phyloP scores from a whole-genome alignment of 1,140 invertebrate species.

The Drosophila ananassae region DNA sequence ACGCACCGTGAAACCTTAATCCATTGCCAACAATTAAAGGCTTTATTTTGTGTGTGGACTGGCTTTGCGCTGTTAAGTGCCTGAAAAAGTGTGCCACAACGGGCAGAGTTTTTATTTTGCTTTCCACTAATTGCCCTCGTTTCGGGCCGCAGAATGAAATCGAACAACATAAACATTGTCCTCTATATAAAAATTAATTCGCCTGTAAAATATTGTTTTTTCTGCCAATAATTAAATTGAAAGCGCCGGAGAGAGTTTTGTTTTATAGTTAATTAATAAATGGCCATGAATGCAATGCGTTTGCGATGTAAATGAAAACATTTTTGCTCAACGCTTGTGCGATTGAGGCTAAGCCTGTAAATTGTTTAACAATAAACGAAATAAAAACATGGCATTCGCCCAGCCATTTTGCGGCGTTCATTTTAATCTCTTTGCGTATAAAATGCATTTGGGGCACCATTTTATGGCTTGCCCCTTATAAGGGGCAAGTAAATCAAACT shows the following conservation, averaged over 20 bases:
- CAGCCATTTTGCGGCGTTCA: constrained; percentile 6
- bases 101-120: constrained; percentile 21
- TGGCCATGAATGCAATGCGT: constrained; percentile 37
- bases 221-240: constrained; percentile 56
- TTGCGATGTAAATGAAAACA: constrained; percentile 36
- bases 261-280: constrained; percentile 69
- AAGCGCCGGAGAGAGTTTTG: constrained; percentile 43
- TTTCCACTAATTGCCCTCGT: constrained; percentile 69
- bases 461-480: not conserved
- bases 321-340: constrained; percentile 36
- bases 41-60: constrained; percentile 52
- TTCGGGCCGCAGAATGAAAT: constrained; percentile 15
- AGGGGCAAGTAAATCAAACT: too few relatives aligned
- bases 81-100: constrained; percentile 20
- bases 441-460: not conserved
- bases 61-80: not conserved
- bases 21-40: constrained; percentile 76
- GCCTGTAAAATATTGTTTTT: constrained; percentile 60
- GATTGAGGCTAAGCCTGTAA: constrained; percentile 37
- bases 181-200: constrained; percentile 63
- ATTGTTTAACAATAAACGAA: constrained; percentile 46
- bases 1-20: constrained; percentile 70
- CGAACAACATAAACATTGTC: constrained; percentile 37
- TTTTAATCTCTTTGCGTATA: constrained; percentile 26
- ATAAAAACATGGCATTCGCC: constrained; percentile 23